Base-by-base conservation (phyloP, 2,888 invertebrate species). In the Nemapogon koenigi region DNA sequence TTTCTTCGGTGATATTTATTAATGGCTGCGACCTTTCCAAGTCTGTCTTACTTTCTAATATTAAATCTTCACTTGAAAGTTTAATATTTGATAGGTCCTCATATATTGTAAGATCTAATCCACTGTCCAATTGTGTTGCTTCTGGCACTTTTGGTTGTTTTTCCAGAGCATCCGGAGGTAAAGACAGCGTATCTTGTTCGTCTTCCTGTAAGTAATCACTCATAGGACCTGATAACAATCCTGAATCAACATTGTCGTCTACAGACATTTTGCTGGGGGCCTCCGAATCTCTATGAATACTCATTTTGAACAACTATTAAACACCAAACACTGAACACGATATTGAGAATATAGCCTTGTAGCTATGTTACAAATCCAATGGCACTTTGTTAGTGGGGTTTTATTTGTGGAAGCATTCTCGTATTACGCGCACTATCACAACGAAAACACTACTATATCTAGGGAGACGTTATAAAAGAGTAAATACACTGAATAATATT, bases 61-160 rank as follows among this genome's bases (percentile, higher is more conserved):
- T 33, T 8, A 19, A 18, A 19, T 45, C 43, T 38, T 48, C 47
- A 45, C 52, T 55, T 55, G 48, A 50, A 41, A 57, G 42, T 31
- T 73, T 80, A 44, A 87, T 64, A 48, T 81, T 81, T 44, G 83
- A 82, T 47, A 90, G 79, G 53, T 81, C 81, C 53, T 86, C 85
- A 38, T 83, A 73, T 47, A 87, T 69, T 40, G 67, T 80, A 58
- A 71, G 62, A 51, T 83, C 85, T 17, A 87, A 76, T 50, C 87
- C 89, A 73, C 87, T 86, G 59, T 90, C 89, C 40, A 83, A 62
- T 37, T 57, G 53, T 11, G 31, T 31, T 39, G 41, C 51, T 26
- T 42, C 44, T 35, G 35, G n/a, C n/a, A n/a, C n/a, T 15, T 8
- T 53, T 49, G 31, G 41, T 16, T 32, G 16, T 10, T 35, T 19